Evolutionary conservation across 2,797 vertebrate genomes (phyloP).

Genomic region (Discoglossus pictus): DNA sequence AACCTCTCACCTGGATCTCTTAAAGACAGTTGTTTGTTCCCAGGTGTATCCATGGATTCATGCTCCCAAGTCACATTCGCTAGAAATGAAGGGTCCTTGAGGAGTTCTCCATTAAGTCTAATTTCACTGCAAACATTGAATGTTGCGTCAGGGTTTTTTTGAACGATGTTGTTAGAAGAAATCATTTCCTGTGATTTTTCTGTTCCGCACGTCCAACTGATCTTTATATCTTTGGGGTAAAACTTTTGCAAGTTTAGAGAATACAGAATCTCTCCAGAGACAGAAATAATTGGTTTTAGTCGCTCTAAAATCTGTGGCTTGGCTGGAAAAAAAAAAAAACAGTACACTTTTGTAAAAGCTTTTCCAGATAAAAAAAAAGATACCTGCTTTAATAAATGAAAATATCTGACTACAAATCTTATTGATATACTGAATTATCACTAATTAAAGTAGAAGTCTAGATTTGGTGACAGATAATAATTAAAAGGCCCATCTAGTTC

Average conservation of each 20-base stretch:
- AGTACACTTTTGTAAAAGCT: too few species aligned
- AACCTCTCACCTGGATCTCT: slow-evolving; percentile 14
- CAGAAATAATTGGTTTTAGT: neutral
- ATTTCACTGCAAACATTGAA: slow-evolving; percentile 21
- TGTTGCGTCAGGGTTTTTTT: slow-evolving; percentile 11
- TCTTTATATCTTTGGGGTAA: slow-evolving; percentile 7
- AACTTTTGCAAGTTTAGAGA: slow-evolving; percentile 10
- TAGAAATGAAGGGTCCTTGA: slow-evolving; percentile 24
- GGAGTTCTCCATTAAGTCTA: slow-evolving; percentile 10
- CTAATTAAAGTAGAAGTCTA: too few species aligned
- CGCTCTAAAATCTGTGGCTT: slow-evolving; percentile 6
- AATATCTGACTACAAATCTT: too few species aligned
- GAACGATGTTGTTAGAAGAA: neutral
- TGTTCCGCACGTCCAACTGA: slow-evolving; percentile 14
- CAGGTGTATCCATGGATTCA: slow-evolving; percentile 18
- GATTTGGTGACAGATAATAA: too few species aligned
- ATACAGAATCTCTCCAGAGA: slow-evolving; percentile 16
- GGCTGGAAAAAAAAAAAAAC: too few species aligned
- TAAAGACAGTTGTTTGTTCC: slow-evolving; percentile 7
- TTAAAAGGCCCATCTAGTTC: too few species aligned
- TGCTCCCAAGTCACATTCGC: slow-evolving; percentile 22
- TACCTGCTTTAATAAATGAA: too few species aligned
- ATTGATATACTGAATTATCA: too few species aligned
- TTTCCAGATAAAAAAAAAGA: too few species aligned
- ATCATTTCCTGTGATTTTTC: neutral